Conservation (phyloP, 2,113 vertebrate genomes). For the Prietella phreatophila region DNA sequence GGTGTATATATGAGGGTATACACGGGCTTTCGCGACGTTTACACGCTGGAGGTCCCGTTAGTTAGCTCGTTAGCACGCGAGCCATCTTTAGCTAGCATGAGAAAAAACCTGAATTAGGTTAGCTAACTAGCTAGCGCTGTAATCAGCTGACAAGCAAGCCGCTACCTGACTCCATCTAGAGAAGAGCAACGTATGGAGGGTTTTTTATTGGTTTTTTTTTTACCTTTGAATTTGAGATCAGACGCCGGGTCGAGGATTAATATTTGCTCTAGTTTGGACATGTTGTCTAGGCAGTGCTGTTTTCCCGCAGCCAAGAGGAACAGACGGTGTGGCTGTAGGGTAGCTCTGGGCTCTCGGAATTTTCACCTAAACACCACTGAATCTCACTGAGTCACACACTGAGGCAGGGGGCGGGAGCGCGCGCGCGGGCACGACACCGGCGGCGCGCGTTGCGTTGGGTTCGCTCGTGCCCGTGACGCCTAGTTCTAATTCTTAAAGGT, state of each 20-base stretch:
- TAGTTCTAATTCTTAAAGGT: too few species aligned
- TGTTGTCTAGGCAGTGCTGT: conserved; percentile 59
- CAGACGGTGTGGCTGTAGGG: conserved; percentile 30
- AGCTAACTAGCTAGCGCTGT: conserved; percentile 41
- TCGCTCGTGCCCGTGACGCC: conserved; percentile 35
- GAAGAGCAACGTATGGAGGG: background rate
- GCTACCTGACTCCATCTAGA: background rate
- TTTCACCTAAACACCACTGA: conserved; percentile 29
- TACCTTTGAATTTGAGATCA: conserved; percentile 87
- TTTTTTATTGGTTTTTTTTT: background rate
- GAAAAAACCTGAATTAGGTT: conserved; percentile 6
- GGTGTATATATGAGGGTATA: conserved; percentile 25
- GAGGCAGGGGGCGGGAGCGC: background rate
- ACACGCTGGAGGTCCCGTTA: background rate
- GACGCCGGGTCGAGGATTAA: conserved; percentile 79
- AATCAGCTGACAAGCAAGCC: conserved; percentile 36
- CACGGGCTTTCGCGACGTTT: conserved; percentile 35
- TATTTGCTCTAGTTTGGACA: conserved; percentile 83
- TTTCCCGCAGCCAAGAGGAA: conserved; percentile 18
- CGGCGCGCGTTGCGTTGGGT: conserved; percentile 43
- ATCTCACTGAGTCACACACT: conserved; percentile 43
- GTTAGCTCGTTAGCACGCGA: conserved; percentile 7
- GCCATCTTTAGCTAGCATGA: conserved; percentile 13
- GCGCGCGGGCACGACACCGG: conserved; percentile 24
- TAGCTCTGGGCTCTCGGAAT: background rate